Conservation (phyloP, 1,140 invertebrate species). For the Cotesia glomerata region DNA sequence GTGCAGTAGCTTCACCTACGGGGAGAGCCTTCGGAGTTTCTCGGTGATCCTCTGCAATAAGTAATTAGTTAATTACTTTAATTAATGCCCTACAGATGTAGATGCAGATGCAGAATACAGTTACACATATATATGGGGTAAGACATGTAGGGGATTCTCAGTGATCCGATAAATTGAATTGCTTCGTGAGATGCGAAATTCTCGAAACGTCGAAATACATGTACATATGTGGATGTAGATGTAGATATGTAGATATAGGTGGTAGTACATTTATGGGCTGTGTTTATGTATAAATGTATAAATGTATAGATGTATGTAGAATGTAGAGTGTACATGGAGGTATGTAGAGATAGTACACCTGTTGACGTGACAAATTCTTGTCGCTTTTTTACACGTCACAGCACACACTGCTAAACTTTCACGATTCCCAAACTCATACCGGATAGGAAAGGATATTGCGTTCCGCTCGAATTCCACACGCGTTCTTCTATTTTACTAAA, state of each 20-base stretch:
- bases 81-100: background rate
- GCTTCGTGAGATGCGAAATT: background rate
- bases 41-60: constrained; percentile 33
- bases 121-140: background rate
- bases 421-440: constrained; percentile 1
- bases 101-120: background rate
- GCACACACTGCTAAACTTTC: background rate
- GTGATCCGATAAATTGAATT: background rate
- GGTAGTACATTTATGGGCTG: background rate
- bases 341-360: background rate
- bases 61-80: constrained; percentile 7
- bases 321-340: background rate
- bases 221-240: background rate
- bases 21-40: constrained; percentile 41
- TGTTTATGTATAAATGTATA: background rate
- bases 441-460: constrained; percentile 10
- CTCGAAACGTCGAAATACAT: background rate
- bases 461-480: constrained; percentile 5
- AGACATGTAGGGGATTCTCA: background rate
- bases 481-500: background rate
- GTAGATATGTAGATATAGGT: background rate
- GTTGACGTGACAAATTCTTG: constrained; percentile 10
- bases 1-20: constrained; percentile 32
- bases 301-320: background rate
- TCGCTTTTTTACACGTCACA: constrained; percentile 2